A percentile compares a stretch with the other conserved stretches of the same genome.
phyloP scores from a whole-genome alignment of 2,888 invertebrate species.

The Phytoseiulus persimilis region DNA sequence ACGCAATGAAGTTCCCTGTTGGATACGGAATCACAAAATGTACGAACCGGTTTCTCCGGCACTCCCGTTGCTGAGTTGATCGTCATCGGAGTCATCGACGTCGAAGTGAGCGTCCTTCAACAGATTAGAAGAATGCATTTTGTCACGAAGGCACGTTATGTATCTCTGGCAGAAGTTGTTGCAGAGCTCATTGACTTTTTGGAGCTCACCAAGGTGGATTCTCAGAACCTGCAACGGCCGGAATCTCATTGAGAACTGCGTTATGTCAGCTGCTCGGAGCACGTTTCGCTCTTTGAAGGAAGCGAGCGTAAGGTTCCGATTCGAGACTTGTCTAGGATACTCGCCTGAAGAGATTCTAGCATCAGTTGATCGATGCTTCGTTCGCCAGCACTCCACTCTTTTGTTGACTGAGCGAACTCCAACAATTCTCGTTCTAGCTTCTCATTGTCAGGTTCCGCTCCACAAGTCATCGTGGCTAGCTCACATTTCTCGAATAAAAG shows the following conservation, averaged over 20 bases:
- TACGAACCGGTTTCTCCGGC: background rate
- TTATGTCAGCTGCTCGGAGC: too few relatives aligned
- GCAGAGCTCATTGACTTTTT: slow-evolving; percentile 87
- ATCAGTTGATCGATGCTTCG: slow-evolving; percentile 17
- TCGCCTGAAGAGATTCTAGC: slow-evolving; percentile 26
- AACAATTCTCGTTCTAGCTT: slow-evolving; percentile 81
- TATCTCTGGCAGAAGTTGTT: slow-evolving; percentile 89
- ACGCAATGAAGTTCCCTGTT: too few relatives aligned
- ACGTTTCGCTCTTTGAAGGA: too few relatives aligned
- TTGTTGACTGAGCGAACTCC: slow-evolving; percentile 81
- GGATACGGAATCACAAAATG: background rate
- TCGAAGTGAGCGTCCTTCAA: slow-evolving; percentile 34
- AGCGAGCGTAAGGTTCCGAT: too few relatives aligned
- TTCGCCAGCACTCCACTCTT: slow-evolving; percentile 63
- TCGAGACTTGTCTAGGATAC: background rate
- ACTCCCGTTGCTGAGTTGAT: slow-evolving; percentile 21
- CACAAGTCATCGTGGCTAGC: slow-evolving; percentile 83
- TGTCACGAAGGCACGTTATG: slow-evolving; percentile 63
- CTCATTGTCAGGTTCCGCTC: slow-evolving; percentile 66
- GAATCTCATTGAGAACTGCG: background rate
- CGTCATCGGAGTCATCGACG: background rate
- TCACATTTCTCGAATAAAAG: slow-evolving; percentile 91
- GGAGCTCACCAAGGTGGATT: slow-evolving; percentile 81
- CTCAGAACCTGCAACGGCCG: slow-evolving; percentile 64
- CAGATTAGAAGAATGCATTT: slow-evolving; percentile 32